A percentile compares a stretch with the other conserved stretches of the same genome.
Conservation (phyloP, 2,113 vertebrate species). For the Aphelocoma coerulescens region DNA sequence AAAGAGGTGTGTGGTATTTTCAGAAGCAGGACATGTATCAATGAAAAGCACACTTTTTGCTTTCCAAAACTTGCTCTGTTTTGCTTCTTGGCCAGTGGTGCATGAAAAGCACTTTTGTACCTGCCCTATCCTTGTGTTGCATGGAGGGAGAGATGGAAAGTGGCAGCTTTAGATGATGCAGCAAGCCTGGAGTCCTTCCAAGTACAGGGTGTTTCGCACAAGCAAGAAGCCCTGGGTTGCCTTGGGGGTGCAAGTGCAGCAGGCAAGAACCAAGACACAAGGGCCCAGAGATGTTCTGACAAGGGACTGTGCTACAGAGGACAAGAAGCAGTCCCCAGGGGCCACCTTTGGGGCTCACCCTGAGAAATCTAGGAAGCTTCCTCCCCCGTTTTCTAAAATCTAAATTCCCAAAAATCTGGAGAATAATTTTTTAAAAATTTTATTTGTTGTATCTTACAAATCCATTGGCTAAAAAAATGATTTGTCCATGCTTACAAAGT, state of each 20-base stretch:
- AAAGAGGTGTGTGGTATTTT: neutral
- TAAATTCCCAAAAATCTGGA: neutral
- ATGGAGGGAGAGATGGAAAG: neutral
- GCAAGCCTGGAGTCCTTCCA: neutral
- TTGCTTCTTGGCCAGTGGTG: neutral
- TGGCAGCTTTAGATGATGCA: neutral
- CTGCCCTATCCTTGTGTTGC: neutral
- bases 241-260: neutral
- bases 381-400: neutral
- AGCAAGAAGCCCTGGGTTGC: neutral
- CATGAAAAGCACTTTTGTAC: rapidly evolving
- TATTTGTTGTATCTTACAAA: neutral
- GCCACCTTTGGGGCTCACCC: too few species aligned
- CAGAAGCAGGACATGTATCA: neutral
- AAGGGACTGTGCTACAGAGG: neutral
- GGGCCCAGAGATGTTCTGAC: neutral
- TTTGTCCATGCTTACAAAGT: neutral
- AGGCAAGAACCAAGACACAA: neutral
- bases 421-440: neutral
- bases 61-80: neutral
- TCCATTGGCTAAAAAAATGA: neutral
- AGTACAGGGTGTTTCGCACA: neutral
- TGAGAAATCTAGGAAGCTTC: neutral
- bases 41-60: neutral
- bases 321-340: neutral